Conservation (phyloP, 2,113 vertebrate species). For the Telmatochromis sp. region DNA sequence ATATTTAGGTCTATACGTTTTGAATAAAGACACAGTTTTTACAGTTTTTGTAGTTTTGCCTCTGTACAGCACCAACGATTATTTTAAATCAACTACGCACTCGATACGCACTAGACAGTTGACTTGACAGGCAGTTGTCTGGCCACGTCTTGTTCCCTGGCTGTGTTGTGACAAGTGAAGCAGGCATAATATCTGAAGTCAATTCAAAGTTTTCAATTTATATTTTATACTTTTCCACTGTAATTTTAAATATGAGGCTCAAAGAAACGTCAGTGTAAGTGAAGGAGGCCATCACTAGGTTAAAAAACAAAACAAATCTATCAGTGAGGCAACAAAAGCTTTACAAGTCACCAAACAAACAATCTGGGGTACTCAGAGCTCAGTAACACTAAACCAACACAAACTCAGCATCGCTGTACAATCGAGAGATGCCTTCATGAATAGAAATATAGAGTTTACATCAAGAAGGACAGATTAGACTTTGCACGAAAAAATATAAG, state of each 20-base stretch:
- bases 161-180: neutral
- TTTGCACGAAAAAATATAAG: neutral
- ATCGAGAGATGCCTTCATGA: neutral
- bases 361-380: neutral
- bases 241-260: neutral
- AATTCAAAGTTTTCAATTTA: neutral
- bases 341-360: neutral
- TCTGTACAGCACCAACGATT: neutral
- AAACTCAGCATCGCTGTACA: neutral
- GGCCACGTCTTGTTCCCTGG: neutral
- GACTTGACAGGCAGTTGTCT: neutral
- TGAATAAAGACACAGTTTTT: neutral
- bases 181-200: neutral
- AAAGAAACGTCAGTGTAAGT: neutral
- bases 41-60: neutral
- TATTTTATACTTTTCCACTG: neutral
- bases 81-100: neutral
- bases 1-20: neutral
- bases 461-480: neutral
- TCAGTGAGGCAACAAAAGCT: neutral
- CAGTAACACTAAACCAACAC: neutral
- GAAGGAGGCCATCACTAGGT: neutral
- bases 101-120: neutral
- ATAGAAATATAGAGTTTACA: neutral
- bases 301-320: neutral